phyloP scores from a whole-genome alignment of 2,888 invertebrate genomes.

The Amblyjoppa proteus region DNA sequence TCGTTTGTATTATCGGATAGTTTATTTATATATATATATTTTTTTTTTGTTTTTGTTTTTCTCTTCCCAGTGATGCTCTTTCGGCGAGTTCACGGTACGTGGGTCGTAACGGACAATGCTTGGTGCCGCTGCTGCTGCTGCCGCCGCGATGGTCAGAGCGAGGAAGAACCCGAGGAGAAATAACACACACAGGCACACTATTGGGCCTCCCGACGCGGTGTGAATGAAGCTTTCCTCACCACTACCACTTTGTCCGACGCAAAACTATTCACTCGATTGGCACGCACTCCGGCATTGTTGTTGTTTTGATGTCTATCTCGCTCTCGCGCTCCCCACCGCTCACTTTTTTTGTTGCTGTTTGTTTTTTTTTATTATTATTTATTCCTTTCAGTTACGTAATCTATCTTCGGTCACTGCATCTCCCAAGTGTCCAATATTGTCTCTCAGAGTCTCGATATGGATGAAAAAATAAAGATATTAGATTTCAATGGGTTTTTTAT shows the following conservation, averaged over 20 bases:
- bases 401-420: background rate
- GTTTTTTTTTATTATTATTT: slow-evolving; percentile 11
- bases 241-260: slow-evolving; percentile 11
- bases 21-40: background rate
- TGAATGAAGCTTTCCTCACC: slow-evolving; percentile 44
- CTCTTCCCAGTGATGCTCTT: background rate
- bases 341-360: slow-evolving; percentile 25
- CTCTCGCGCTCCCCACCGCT: slow-evolving; percentile 32
- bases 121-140: background rate
- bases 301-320: slow-evolving; percentile 67
- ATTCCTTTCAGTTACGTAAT: slow-evolving; percentile 1
- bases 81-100: background rate
- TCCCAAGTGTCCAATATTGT: background rate
- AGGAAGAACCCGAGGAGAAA: background rate
- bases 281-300: slow-evolving; percentile 68
- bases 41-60: background rate
- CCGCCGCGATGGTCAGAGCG: background rate
- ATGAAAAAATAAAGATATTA: too few species aligned
- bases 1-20: background rate
- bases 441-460: background rate
- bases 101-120: background rate
- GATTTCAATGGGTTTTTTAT: too few species aligned
- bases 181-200: background rate
- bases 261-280: slow-evolving; percentile 62
- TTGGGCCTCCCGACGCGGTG: slow-evolving; percentile 14